Percentiles rank a stretch among this genome's conserved stretches.
Evolutionary conservation across 2,113 vertebrate species (phyloP).

Genomic region (human): GRCh38 chr6:4946001-4946500

Average conservation of each 20-base stretch:
- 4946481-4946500: neutral
- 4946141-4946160: rapidly evolving
- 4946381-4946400: neutral
- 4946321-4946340: neutral
- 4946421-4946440: neutral
- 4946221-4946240: neutral
- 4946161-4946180: no score
- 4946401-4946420: neutral
- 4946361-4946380: rapidly evolving
- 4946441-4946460: neutral
- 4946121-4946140: neutral
- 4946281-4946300: neutral
- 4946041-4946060: no score
- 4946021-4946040: neutral
- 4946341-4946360: neutral
- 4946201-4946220: rapidly evolving
- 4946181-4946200: neutral
- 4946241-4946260: rapidly evolving
- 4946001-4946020: rapidly evolving
- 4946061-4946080: neutral
- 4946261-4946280: no score
- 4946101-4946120: neutral
- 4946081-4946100: rapidly evolving
- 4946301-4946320: neutral
- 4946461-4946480: rapidly evolving